Conservation (phyloP, 1,140 invertebrate genomes). For the Semibalanus balanoides region DNA sequence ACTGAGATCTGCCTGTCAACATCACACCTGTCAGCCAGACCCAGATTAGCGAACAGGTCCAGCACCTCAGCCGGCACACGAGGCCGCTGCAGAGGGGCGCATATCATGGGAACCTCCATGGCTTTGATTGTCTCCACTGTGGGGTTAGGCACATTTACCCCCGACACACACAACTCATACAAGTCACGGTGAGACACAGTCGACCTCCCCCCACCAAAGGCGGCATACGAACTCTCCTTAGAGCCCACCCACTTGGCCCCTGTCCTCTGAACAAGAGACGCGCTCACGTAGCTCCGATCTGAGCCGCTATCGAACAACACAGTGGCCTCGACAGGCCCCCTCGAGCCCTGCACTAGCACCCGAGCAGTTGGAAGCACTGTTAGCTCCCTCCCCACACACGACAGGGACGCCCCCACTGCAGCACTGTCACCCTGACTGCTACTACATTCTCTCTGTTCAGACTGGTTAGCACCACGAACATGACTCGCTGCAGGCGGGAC, state of each 20-base stretch:
- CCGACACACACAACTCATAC: no score
- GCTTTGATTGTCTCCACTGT: neutral
- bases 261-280: no score
- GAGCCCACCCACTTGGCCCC: neutral
- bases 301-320: neutral
- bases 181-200: neutral
- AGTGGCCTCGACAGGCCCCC: neutral
- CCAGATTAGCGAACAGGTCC: neutral
- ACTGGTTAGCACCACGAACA: no score
- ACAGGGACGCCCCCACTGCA: neutral
- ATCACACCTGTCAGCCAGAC: constrained; percentile 12
- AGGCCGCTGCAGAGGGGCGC: no score
- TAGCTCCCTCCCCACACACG: neutral
- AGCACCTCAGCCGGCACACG: neutral
- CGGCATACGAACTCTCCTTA: neutral
- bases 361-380: neutral
- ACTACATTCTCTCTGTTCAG: neutral
- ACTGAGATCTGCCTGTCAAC: constrained; percentile 4
- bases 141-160: neutral
- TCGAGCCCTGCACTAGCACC: neutral
- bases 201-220: neutral
- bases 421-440: neutral
- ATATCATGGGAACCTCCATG: no score
- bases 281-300: neutral
- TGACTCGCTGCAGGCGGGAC: no score